Evolutionary conservation across 2,113 vertebrate species (phyloP), one percentile per base, ranked within the genome.

Genomic region (Sander vitreus): DNA sequence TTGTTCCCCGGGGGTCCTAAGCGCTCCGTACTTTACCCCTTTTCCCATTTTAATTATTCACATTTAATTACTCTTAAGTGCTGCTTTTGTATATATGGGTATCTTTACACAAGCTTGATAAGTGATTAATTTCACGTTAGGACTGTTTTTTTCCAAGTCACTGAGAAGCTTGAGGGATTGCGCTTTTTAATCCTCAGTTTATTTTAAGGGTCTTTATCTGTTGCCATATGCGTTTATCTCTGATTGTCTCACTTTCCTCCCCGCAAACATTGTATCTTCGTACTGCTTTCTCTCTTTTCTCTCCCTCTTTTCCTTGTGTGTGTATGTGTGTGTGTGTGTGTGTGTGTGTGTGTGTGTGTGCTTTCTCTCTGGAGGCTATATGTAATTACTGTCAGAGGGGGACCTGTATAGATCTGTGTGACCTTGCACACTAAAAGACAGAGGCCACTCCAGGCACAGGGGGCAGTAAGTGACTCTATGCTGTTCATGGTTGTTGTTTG

Each of bases 311-410:
- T 84, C 80, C 72, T 65, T 76, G 62, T 84, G 57, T 78, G 79
- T 73, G 60, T 76, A 77, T 73, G 60, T 76, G 77, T 77, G 70
- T n/a, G n/a, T n/a, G n/a, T n/a, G n/a, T n/a, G n/a, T n/a, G n/a
- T n/a, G n/a, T n/a, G n/a, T n/a, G n/a, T n/a, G n/a, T 76, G 62
- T 84, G 57, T 78, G 79, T 73, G 60, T 76, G 77, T 77, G 70
- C 78, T 33, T 59, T 84, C 80, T 89, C 90, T 93, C 92, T 58
- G 76, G 89, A 90, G 93, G 89, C 92, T 68, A 82, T 87, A 83
- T 93, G 92, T 94, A 93, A 94, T 93, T 93, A 93, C 91, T 94
- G 93, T 93, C 91, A 78, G 75, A 90, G 90, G 88, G 91, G 86
- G 79, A 85, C 89, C 89, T 73, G 89, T 82, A 86, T 70, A 86